Conservation (phyloP, 2,888 invertebrate genomes). For the Strigamia crassipes region DNA sequence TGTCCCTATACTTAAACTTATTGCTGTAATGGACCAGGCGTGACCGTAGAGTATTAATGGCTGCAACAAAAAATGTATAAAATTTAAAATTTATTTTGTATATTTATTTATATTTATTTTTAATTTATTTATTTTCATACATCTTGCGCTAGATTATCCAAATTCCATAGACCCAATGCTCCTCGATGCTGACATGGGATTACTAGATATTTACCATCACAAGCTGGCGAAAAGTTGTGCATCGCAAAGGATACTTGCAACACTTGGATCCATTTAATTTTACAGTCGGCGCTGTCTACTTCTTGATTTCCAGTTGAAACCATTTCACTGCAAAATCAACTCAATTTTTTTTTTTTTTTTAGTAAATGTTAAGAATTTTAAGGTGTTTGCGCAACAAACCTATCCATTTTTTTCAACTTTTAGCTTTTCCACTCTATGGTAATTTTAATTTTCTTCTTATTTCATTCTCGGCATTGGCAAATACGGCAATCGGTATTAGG, state of each 20-base stretch:
- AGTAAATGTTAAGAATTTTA: neutral
- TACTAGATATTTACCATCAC: conserved; percentile 44
- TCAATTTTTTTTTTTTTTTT: neutral
- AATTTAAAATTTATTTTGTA: too few species aligned
- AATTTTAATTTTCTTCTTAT: neutral
- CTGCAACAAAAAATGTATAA: too few species aligned
- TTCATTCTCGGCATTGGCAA: neutral
- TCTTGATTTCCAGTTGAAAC: conserved; percentile 9
- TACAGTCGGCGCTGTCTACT: neutral
- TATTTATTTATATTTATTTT: too few species aligned
- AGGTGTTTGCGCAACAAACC: neutral
- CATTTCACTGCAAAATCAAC: conserved; percentile 5
- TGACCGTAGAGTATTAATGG: conserved; percentile 42
- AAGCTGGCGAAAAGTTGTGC: conserved; percentile 36
- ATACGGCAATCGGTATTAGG: neutral
- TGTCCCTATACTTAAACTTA: conserved; percentile 43
- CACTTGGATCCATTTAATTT: conserved; percentile 43
- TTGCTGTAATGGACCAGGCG: conserved; percentile 41
- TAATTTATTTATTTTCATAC: conserved; percentile 9
- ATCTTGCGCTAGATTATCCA: conserved; percentile 39
- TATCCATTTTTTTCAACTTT: conserved; percentile 14
- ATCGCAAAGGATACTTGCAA: conserved; percentile 7
- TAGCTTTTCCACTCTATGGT: neutral
- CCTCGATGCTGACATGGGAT: conserved; percentile 29
- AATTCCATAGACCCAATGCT: conserved; percentile 19